Evolutionary conservation across 2,113 vertebrate species (phyloP), one percentile per base, ranked within the genome.

Genomic region (Platycercus adscitus): DNA sequence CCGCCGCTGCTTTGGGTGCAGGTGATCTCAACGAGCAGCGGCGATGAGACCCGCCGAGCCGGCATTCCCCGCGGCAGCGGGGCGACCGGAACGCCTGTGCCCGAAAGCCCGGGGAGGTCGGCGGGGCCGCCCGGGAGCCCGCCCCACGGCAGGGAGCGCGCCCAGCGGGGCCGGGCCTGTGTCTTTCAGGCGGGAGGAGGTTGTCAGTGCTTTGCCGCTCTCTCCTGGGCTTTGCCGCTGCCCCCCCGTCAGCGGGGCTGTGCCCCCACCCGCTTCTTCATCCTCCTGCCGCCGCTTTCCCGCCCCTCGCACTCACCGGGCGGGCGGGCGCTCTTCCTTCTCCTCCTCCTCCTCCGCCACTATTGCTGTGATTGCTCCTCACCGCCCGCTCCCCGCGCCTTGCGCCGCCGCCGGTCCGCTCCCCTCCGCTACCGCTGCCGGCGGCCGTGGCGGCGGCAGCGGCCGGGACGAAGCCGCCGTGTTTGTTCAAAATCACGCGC

Each of bases 401-500:
- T 50, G 68, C 92, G 81, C 95, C 82, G 91, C 96, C 95, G 81
- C 96, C 95, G 85, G 85, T 90, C 56, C 69, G 78, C n/a, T 80
- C 71, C 72, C 8, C 29, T 35, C 55, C 52, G 60, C 78, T 77
- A 76, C 94, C 88, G 89, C 53, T 79, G 91, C 91, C 88, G 93
- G 95, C 90, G 86, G 96, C 93, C 68, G 94, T 91, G 94, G 91
- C 95, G 81, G 96, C 87, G 10, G 68, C 84, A 41, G 79, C 97
- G 50, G 93, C 94, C 95, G 87, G 53, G 81, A 96, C 94, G 98
- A 97, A 98, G 96, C 97, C 98, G 97, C 97, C 97, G 95, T 86
- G 98, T 99, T 99, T 99, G 99, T 99, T 99, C 99, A 99, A 99
- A 99, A 99, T 99, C 99, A 99, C 99, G 99, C 99, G 99, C 99